phyloP scores from a whole-genome alignment of 2,888 invertebrate genomes.

The Tinea trinotella region DNA sequence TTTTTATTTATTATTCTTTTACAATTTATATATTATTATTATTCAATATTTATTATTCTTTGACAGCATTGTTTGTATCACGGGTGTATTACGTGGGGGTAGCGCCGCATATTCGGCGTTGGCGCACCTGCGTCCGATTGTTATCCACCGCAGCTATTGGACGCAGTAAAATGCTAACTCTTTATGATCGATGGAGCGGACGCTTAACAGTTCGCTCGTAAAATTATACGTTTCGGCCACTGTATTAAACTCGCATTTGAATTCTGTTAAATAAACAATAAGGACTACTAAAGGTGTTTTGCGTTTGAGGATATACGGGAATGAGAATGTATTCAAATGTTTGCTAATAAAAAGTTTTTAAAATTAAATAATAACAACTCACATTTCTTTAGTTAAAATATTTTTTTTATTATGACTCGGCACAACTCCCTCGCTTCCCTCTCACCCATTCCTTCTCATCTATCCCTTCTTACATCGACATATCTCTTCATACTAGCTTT shows the following conservation, averaged over 20 bases:
- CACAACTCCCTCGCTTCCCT: too few relatives aligned
- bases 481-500: too few relatives aligned
- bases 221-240: conserved; percentile 25
- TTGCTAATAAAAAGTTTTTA: too few relatives aligned
- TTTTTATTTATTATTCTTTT: too few relatives aligned
- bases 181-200: conserved; percentile 35
- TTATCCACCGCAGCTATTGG: conserved; percentile 32
- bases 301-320: too few relatives aligned
- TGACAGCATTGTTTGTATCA: conserved; percentile 17
- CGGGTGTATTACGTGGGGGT: conserved; percentile 26
- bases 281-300: conserved; percentile 19
- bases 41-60: background rate
- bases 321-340: too few relatives aligned
- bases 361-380: too few relatives aligned
- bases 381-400: too few relatives aligned
- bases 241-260: conserved; percentile 25
- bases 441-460: too few relatives aligned
- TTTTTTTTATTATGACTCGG: too few relatives aligned
- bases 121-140: conserved; percentile 38
- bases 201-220: conserved; percentile 28
- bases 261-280: conserved; percentile 22
- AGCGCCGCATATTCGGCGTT: conserved; percentile 26
- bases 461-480: too few relatives aligned
- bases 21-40: too few relatives aligned
- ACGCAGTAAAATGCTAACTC: conserved; percentile 30